Conservation (phyloP, 2,113 vertebrate genomes). For the Neogale vison region DNA sequence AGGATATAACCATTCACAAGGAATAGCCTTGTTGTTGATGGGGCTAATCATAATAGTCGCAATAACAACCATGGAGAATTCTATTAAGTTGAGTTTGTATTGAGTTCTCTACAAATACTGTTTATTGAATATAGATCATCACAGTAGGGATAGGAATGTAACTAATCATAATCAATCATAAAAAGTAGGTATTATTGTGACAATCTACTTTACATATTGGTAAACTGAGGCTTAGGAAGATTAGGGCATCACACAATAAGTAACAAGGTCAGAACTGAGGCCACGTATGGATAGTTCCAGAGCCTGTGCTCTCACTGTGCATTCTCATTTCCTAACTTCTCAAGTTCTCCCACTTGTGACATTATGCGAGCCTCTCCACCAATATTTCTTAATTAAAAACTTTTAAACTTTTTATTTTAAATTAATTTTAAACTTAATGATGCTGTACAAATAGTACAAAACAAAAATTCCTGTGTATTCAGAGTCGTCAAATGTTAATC, state of each 20-base stretch:
- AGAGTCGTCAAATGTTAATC: slow-evolving; percentile 1
- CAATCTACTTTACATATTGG: background rate
- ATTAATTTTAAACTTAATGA: background rate
- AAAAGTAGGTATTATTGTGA: background rate
- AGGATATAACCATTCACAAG: background rate
- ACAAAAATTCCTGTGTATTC: background rate
- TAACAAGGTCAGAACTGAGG: background rate
- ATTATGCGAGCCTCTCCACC: background rate
- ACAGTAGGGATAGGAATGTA: background rate
- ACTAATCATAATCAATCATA: background rate
- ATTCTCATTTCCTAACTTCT: background rate
- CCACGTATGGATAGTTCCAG: background rate
- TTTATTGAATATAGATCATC: background rate
- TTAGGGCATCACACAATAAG: background rate
- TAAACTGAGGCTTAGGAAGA: background rate
- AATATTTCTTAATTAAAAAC: background rate
- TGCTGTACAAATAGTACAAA: background rate
- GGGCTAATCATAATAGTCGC: background rate
- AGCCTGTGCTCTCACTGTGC: background rate
- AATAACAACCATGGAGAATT: background rate
- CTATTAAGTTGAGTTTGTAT: background rate
- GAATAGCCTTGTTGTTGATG: background rate
- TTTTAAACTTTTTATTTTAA: slow-evolving; percentile 25
- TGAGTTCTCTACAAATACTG: background rate
- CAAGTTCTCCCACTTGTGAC: background rate